Conservation (phyloP, 2,113 vertebrate genomes). For the Rhinopithecus roxellana region DNA sequence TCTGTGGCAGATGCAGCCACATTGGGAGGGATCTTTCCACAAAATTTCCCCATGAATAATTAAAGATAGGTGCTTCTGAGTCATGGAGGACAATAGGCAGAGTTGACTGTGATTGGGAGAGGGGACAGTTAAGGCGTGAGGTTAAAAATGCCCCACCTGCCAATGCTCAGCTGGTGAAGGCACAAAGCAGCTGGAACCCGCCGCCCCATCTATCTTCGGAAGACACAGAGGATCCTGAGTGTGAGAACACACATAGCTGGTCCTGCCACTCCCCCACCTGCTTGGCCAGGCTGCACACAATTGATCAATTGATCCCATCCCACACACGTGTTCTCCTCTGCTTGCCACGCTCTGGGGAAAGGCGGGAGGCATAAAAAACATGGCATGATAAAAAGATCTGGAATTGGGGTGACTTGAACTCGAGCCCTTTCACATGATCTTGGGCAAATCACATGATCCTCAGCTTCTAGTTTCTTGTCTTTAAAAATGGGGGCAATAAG, state of each 20-base stretch:
- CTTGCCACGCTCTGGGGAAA: neutral
- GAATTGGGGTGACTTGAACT: neutral
- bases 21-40: neutral
- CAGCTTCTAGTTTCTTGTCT: neutral
- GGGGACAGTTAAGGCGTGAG: neutral
- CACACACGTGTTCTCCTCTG: neutral
- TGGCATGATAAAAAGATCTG: neutral
- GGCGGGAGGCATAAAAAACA: neutral
- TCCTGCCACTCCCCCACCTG: conserved; percentile 5
- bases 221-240: neutral
- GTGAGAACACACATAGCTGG: neutral
- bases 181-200: neutral
- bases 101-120: neutral
- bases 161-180: neutral
- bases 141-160: neutral
- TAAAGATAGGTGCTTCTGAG: neutral
- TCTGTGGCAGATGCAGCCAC: neutral
- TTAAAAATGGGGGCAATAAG: neutral
- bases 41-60: neutral
- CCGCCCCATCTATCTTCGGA: conserved; percentile 7
- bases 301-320: conserved; percentile 34
- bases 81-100: neutral
- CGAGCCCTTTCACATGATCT: neutral
- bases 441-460: neutral
- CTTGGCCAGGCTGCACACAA: neutral